Percentiles rank a stretch among this genome's conserved stretches.
Evolutionary conservation across 2,113 vertebrate species (phyloP).

Genomic region (Etheostoma cragini): DNA sequence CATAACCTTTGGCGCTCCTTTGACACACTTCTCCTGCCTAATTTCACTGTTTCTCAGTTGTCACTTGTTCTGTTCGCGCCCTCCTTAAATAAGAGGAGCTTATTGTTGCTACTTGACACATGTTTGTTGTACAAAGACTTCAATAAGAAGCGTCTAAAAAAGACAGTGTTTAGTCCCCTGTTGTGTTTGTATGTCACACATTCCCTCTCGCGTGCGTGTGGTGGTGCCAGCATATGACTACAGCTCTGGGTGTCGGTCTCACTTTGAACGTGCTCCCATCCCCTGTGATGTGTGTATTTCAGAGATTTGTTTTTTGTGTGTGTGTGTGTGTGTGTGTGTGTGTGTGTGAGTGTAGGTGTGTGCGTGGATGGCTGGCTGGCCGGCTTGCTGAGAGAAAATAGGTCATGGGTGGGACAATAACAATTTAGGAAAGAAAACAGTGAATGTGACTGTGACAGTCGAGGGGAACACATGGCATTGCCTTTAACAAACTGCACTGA

Average conservation of each 20-base stretch:
- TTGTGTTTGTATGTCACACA: constrained; percentile 49
- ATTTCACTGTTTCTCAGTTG: not conserved
- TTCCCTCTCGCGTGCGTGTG: constrained; percentile 18
- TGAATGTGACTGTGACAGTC: constrained; percentile 53
- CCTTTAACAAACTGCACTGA: constrained; percentile 48
- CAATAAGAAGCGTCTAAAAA: constrained; percentile 29
- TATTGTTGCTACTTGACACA: constrained; percentile 31
- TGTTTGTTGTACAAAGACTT: constrained; percentile 44
- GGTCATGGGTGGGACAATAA: constrained; percentile 66
- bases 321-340: not conserved
- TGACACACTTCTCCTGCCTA: not conserved
- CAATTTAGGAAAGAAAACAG: constrained; percentile 63
- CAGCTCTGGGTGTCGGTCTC: constrained; percentile 32
- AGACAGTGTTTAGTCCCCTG: constrained; percentile 19
- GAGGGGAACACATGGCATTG: constrained; percentile 47
- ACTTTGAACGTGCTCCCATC: constrained; percentile 21
- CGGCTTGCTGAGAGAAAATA: constrained; percentile 54
- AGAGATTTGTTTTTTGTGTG: constrained; percentile 25
- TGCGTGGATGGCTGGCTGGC: constrained; percentile 47
- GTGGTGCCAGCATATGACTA: constrained; percentile 32
- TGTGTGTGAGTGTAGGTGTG: not conserved
- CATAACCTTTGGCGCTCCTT: not conserved
- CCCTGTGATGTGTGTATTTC: constrained; percentile 46
- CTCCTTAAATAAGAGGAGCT: constrained; percentile 24
- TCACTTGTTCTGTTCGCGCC: not conserved